Conservation (phyloP, 1,140 invertebrate species). For the Trachymyrmex septentrionalis region DNA sequence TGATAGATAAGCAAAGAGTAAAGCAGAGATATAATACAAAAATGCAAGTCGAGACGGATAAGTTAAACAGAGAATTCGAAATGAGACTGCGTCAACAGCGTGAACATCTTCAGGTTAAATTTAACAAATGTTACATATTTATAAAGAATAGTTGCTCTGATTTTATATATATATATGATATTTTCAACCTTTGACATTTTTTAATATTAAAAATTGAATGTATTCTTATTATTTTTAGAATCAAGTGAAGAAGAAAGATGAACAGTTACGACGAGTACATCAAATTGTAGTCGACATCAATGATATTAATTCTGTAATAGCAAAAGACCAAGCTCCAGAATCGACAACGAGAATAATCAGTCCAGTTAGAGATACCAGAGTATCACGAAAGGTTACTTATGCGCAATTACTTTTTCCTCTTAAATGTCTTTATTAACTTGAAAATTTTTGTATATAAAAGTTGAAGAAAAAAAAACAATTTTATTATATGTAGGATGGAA, state of each 20-base stretch:
- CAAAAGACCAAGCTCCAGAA: constrained; percentile 74
- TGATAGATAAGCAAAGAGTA: constrained; percentile 91
- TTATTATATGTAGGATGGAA: constrained; percentile 74
- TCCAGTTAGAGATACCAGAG: constrained; percentile 71
- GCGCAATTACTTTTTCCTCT: constrained; percentile 3
- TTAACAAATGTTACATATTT: too few relatives aligned
- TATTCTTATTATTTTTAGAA: constrained; percentile 70
- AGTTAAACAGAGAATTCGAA: constrained; percentile 89
- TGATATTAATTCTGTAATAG: constrained; percentile 58
- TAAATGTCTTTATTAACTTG: not conserved
- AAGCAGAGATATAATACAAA: constrained; percentile 91
- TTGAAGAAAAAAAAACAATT: constrained; percentile 46
- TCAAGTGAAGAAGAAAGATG: constrained; percentile 86
- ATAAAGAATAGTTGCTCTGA: constrained; percentile 66
- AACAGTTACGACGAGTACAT: constrained; percentile 86
- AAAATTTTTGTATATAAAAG: constrained; percentile 7
- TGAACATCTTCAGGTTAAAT: constrained; percentile 87
- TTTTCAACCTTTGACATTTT: constrained; percentile 22
- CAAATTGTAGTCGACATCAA: constrained; percentile 85
- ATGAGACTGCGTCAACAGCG: constrained; percentile 90
- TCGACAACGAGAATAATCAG: constrained; percentile 69
- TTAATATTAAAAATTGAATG: not conserved
- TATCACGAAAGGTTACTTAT: constrained; percentile 78
- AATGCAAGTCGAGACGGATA: constrained; percentile 90
- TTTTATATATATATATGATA: constrained; percentile 10